These are phyloP conservation scores for Plagiodera versicolora DNA, from an alignment of 2,888 invertebrate species.

Conservation along the genomic window DNA sequence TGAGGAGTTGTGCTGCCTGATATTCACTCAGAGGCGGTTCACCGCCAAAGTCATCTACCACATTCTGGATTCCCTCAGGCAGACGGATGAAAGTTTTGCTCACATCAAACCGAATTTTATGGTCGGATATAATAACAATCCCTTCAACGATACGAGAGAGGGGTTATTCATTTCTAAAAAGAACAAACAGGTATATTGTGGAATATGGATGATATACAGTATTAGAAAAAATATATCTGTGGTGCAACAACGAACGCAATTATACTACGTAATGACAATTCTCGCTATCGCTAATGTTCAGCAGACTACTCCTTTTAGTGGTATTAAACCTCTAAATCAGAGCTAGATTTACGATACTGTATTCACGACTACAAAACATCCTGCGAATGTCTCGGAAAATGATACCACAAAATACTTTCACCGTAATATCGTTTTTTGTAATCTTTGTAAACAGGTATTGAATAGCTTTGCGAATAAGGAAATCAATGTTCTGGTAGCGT, in stretches of 20 bases:
- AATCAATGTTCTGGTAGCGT: slow-evolving; percentile 69
- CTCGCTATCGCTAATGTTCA: too few relatives aligned
- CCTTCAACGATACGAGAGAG: slow-evolving; percentile 62
- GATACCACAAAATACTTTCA: too few relatives aligned
- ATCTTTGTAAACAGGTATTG: slow-evolving; percentile 48
- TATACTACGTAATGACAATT: too few relatives aligned
- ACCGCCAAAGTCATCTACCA: slow-evolving; percentile 77
- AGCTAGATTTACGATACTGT: too few relatives aligned
- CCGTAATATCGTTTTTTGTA: too few relatives aligned
- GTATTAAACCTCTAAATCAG: too few relatives aligned
- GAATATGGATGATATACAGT: too few relatives aligned
- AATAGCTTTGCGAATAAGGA: slow-evolving; percentile 61
- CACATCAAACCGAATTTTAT: slow-evolving; percentile 72
- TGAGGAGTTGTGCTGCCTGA: slow-evolving; percentile 66
- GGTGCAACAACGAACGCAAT: too few relatives aligned
- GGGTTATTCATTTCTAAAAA: slow-evolving; percentile 54
- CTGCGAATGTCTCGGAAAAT: too few relatives aligned
- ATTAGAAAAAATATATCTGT: too few relatives aligned
- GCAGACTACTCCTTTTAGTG: too few relatives aligned
- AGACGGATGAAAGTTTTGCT: slow-evolving; percentile 56
- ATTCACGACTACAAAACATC: too few relatives aligned
- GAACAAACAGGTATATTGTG: slow-evolving; percentile 55
- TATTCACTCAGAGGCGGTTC: slow-evolving; percentile 74
- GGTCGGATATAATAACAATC: slow-evolving; percentile 67
- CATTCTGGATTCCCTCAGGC: slow-evolving; percentile 60